These are phyloP conservation scores for Aplocera efformata DNA, from an alignment of 2,888 invertebrate species.

Conservation along the genomic window DNA sequence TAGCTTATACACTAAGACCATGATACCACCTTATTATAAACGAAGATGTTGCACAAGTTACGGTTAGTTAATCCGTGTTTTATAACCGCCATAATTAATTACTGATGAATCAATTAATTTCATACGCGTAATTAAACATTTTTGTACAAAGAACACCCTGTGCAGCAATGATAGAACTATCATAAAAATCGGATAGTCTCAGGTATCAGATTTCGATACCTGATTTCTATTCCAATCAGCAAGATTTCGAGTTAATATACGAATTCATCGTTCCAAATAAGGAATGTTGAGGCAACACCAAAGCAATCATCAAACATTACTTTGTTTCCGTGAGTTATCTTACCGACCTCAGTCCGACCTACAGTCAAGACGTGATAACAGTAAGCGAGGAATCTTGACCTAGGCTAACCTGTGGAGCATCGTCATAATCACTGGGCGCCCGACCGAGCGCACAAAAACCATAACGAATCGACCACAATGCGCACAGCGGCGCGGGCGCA, in stretches of 20 bases:
- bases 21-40: slow-evolving; percentile 5
- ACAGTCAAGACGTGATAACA: slow-evolving; percentile 25
- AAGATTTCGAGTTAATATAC: too few relatives aligned
- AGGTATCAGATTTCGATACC: too few relatives aligned
- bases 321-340: slow-evolving; percentile 14
- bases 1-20: slow-evolving; percentile 9
- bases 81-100: too few relatives aligned
- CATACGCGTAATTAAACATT: too few relatives aligned
- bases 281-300: slow-evolving; percentile 4
- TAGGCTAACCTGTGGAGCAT: slow-evolving; percentile 49
- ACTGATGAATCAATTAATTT: too few relatives aligned
- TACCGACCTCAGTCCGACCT: slow-evolving; percentile 12
- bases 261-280: slow-evolving; percentile 3
- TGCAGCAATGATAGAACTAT: too few relatives aligned
- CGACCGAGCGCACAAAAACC: slow-evolving; percentile 55
- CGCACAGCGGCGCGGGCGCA: slow-evolving; percentile 37
- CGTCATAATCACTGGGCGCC: slow-evolving; percentile 48
- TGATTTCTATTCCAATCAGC: too few relatives aligned
- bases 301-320: slow-evolving; percentile 5
- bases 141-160: too few relatives aligned
- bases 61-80: too few relatives aligned
- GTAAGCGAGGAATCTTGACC: slow-evolving; percentile 39
- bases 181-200: too few relatives aligned
- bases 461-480: slow-evolving; percentile 62
- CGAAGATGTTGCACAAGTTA: too few relatives aligned